Evolutionary conservation across 2,113 vertebrate genomes (phyloP).

Genomic region (Vulpes vulpes): DNA sequence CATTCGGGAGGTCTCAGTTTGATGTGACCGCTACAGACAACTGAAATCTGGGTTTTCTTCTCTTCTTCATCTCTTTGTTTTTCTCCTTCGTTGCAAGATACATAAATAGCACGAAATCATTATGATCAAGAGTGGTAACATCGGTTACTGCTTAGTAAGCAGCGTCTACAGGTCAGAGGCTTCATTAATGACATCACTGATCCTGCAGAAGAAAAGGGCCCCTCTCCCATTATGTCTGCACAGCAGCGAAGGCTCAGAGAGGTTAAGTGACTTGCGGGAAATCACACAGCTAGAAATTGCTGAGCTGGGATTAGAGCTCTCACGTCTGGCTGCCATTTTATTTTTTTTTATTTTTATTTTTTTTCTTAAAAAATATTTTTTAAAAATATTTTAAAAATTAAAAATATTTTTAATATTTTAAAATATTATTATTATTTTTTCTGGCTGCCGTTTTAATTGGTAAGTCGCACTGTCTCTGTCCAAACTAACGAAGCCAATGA

Average conservation of each 20-base stretch:
- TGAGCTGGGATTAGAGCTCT: background rate
- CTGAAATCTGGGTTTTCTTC: background rate
- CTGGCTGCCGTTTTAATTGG: background rate
- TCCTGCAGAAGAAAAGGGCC: background rate
- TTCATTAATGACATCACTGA: background rate
- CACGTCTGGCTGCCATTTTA: background rate
- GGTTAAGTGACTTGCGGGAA: background rate
- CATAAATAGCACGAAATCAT: background rate
- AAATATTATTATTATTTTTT: no score
- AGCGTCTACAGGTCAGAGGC: no score
- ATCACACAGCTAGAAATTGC: background rate
- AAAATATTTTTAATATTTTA: no score
- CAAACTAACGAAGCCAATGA: rapidly evolving
- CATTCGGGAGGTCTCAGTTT: background rate
- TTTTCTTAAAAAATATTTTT: no score
- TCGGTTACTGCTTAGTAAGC: background rate
- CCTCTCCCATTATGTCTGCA: no score
- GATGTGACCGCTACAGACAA: background rate
- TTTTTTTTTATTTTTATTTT: background rate
- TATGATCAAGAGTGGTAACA: rapidly evolving
- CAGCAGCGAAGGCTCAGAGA: background rate
- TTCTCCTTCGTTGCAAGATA: background rate
- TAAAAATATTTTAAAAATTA: no score
- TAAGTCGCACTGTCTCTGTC: background rate
- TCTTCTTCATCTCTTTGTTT: background rate